Conservation (phyloP, 2,113 vertebrate genomes). For the Cynopterus brachyotis region DNA sequence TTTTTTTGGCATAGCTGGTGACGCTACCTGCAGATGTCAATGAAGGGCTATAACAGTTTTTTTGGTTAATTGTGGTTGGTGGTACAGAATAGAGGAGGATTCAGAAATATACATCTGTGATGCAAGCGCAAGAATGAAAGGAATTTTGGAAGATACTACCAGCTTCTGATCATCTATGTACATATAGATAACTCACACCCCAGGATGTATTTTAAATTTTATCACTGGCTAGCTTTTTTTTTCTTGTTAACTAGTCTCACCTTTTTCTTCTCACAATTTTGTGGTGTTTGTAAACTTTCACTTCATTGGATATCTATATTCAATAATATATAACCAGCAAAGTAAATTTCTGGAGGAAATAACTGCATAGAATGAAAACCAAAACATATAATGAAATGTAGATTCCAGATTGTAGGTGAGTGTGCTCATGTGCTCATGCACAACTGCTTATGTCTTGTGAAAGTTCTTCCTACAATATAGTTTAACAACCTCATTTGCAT, state of each 20-base stretch:
- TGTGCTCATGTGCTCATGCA: background rate
- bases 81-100: background rate
- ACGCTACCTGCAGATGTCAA: background rate
- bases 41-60: background rate
- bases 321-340: constrained; percentile 11
- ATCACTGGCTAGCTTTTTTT: constrained; percentile 25
- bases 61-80: background rate
- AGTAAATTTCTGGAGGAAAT: background rate
- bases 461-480: background rate
- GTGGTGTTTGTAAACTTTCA: background rate
- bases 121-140: background rate
- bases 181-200: background rate
- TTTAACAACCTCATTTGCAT: constrained; percentile 39
- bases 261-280: background rate
- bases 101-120: background rate
- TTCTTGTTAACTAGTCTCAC: background rate
- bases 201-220: constrained; percentile 20
- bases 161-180: background rate
- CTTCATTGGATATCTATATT: background rate
- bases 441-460: background rate
- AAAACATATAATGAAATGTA: background rate
- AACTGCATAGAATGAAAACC: background rate
- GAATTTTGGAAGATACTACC: background rate
- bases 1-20: background rate
- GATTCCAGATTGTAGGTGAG: background rate